phyloP scores from a whole-genome alignment of 2,113 vertebrate species.

The Atherinomorus stipes region DNA sequence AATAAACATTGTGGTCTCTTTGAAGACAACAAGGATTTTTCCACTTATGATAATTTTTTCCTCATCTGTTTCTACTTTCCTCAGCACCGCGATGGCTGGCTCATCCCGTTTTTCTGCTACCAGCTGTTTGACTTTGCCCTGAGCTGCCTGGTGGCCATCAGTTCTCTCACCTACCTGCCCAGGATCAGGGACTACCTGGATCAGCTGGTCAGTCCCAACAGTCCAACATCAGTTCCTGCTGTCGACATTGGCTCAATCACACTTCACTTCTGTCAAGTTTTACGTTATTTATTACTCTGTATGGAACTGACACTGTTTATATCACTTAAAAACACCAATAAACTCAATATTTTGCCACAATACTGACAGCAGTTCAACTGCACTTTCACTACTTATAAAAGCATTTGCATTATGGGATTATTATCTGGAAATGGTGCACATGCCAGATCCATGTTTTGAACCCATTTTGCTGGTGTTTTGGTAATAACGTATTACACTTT shows the following conservation, averaged over 20 bases:
- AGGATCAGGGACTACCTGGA: conserved; percentile 98
- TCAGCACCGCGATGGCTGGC: conserved; percentile 96
- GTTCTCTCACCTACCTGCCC: conserved; percentile 96
- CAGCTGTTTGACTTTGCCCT: conserved; percentile 98
- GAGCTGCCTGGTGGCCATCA: conserved; percentile 96
- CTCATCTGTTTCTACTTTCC: not conserved
- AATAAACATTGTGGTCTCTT: conserved; percentile 18
- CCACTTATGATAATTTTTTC: not conserved
- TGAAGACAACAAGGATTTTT: not conserved
- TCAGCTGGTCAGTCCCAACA: conserved; percentile 89
- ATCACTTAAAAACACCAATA: not conserved
- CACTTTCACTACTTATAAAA: too few relatives aligned
- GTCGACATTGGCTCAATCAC: not conserved
- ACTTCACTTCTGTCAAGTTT: not conserved
- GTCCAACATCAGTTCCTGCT: not conserved
- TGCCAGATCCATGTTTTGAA: too few relatives aligned
- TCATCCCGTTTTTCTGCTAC: conserved; percentile 99
- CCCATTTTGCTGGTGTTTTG: too few relatives aligned
- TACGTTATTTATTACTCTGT: too few relatives aligned
- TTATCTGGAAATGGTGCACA: too few relatives aligned
- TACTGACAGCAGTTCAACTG: too few relatives aligned
- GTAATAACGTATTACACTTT: too few relatives aligned
- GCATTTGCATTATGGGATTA: too few relatives aligned
- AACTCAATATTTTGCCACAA: not conserved
- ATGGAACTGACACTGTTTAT: too few relatives aligned